A percentile compares a stretch with the other conserved stretches of the same genome.
Evolutionary conservation across 30 jellyfish, hydroid and myxozoan genomes (phyloP).

Genomic region (Aurelia coerulea): DNA sequence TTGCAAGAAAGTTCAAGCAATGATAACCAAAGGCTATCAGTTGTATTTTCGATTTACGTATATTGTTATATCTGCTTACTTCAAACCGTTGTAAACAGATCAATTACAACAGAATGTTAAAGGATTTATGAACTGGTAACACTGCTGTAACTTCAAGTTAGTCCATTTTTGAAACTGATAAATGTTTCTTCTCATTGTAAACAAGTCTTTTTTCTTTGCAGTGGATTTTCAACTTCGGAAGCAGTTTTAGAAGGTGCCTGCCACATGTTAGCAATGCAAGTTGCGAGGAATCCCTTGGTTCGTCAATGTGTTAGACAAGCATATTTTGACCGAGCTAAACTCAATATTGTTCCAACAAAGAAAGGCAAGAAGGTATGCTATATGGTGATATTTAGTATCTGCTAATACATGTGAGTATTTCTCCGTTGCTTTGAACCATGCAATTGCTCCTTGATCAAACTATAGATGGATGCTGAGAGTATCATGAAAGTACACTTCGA

Average conservation of each 20-base stretch:
- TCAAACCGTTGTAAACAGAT: too few species aligned
- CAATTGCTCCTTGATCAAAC: not conserved
- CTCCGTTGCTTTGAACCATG: not conserved
- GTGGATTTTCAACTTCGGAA: conserved; percentile 95
- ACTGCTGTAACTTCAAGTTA: too few species aligned
- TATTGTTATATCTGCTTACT: too few species aligned
- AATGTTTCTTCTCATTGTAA: not conserved
- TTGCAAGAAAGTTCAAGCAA: too few species aligned
- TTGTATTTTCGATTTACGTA: too few species aligned
- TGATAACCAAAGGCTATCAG: too few species aligned
- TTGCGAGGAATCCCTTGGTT: conserved; percentile 91
- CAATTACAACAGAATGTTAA: too few species aligned
- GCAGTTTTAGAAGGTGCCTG: conserved; percentile 97
- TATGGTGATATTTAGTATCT: not conserved
- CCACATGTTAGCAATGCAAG: conserved; percentile 93
- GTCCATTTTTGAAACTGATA: too few species aligned
- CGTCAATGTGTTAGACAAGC: conserved; percentile 88
- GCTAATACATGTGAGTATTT: not conserved
- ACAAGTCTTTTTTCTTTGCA: conserved; percentile 14
- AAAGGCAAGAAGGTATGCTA: conserved; percentile 89
- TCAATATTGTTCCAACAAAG: conserved; percentile 85
- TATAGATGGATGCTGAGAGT: conserved; percentile 52
- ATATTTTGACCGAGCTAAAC: conserved; percentile 87
- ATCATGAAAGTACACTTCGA: conserved; percentile 88
- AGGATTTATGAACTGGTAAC: too few species aligned